Evolutionary conservation across 2,888 invertebrate genomes (phyloP), one percentile per base, ranked within the genome.

Genomic region (Operophtera brumata): DNA sequence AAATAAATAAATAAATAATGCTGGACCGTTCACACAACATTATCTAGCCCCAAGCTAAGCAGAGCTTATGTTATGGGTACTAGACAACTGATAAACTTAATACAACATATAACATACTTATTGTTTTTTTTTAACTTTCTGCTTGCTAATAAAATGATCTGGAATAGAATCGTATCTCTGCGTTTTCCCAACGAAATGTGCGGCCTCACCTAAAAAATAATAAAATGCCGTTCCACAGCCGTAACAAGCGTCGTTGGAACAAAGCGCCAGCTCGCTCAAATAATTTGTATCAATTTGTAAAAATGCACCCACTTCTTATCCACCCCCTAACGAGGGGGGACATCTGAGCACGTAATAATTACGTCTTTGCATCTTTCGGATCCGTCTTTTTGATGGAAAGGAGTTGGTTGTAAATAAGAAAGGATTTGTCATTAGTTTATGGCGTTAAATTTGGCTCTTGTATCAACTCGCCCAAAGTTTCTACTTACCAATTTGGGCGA

Each of bases 251-350:
- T 83, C 84, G 86, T 85, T 83, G 86, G 87, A 88, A 90, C 89
- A 90, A 89, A 90, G 89, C 87, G 86, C 76, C 78, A 73, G 84
- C 84, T 82, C 87, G 86, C 88, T 88, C 87, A 87, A 89, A 89
- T 90, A 90, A 90, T 90, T 89, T 89, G 90, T 90, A 89, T 89
- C 89, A 89, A 90, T 90, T 89, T 90, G 88, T 87, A 89, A 90
- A 88, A 90, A 89, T 90, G 89, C 89, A 73, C 71, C 80, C 48
- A 71, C 77, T 73, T 72, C 69, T 20, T 54, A 69, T 45, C 70
- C 66, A 71, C 62, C 67, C 70, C 63, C 63, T 66, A 67, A 68
- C 68, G 67, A 67, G 68, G 68, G n/a, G 70, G 61, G 73, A 65
- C 76, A 78, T 78, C 79, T 77, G 70, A 77, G 62, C 73, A 78